phyloP scores from a whole-genome alignment of 2,797 vertebrate species.

The Malacoraja senta region DNA sequence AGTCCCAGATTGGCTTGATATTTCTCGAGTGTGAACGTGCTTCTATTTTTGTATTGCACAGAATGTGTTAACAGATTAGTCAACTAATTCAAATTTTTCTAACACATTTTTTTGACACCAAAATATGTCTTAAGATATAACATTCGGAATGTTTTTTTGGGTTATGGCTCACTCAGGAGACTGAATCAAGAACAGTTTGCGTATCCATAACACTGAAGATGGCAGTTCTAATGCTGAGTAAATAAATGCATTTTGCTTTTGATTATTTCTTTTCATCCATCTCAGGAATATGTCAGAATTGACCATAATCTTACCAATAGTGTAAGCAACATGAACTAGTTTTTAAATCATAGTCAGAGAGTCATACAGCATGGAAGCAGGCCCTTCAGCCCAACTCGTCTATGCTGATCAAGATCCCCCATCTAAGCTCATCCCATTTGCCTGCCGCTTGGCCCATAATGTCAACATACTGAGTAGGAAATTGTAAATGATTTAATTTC shows the following conservation, averaged over 20 bases:
- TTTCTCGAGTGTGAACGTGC: slow-evolving; percentile 11
- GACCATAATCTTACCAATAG: neutral
- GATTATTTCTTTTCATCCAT: neutral
- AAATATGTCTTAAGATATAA: neutral
- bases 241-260: neutral
- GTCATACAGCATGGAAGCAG: too few species aligned
- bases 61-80: slow-evolving; percentile 18
- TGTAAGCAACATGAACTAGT: neutral
- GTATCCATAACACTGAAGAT: neutral
- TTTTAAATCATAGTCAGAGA: neutral
- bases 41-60: neutral
- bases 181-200: neutral
- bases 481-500: neutral
- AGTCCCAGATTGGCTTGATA: slow-evolving; percentile 26
- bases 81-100: slow-evolving; percentile 32
- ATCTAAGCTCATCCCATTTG: too few species aligned
- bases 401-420: too few species aligned
- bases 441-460: too few species aligned
- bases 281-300: neutral
- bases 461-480: neutral
- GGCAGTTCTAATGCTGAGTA: neutral
- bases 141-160: neutral
- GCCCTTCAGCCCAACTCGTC: too few species aligned
- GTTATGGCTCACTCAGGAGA: neutral
- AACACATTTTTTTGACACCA: neutral